Conservation (phyloP, 2,797 vertebrate species). For the Spheniscus humboldti region DNA sequence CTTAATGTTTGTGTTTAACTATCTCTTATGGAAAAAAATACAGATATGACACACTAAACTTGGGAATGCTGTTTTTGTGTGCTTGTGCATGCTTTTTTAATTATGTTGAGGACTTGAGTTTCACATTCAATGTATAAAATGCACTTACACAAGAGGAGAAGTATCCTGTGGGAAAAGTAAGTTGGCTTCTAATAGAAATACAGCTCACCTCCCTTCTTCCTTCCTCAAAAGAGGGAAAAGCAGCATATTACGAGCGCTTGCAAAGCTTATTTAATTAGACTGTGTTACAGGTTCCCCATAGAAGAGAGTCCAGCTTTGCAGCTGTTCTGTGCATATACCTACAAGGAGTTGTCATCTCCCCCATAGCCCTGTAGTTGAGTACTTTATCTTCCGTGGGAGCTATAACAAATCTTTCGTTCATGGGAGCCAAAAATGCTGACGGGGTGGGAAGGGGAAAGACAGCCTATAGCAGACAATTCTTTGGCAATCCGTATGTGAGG, state of each 20-base stretch:
- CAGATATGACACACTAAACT: not conserved
- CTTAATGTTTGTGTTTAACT: not conserved
- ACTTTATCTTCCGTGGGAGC: not conserved
- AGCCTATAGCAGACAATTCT: not conserved
- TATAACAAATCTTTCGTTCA: not conserved
- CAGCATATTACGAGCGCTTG: not conserved
- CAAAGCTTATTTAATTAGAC: not conserved
- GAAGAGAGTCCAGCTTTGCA: not conserved
- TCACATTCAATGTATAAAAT: not conserved
- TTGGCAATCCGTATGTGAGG: not conserved
- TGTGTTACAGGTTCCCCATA: not conserved
- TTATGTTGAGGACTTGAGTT: not conserved
- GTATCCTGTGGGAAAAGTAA: not conserved
- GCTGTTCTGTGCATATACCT: not conserved
- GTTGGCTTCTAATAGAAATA: not conserved
- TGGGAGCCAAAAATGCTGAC: not conserved
- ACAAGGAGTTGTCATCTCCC: not conserved
- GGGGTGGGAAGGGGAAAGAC: not conserved
- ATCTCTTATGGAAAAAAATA: not conserved
- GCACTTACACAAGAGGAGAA: not conserved
- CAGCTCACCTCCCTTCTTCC: not conserved
- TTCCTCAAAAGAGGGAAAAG: not conserved
- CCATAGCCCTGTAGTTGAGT: not conserved
- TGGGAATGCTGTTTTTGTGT: not conserved
- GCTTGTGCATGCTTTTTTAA: not conserved